Percentiles rank a stretch among this genome's conserved stretches.
phyloP scores from a whole-genome alignment of 2,797 vertebrate genomes.

The Nyctalus aviator region DNA sequence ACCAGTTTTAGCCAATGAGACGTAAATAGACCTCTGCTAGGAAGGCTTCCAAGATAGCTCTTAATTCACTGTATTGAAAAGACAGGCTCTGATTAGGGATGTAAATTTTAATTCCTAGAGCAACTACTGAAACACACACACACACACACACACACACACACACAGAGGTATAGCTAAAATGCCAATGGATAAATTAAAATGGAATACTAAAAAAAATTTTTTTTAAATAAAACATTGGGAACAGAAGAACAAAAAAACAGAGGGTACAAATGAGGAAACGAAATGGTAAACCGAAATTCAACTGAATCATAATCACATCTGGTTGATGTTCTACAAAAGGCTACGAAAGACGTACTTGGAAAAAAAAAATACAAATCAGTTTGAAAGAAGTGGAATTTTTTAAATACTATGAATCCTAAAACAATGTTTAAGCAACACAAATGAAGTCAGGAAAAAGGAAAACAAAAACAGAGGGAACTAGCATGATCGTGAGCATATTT shows the following conservation, averaged over 20 bases:
- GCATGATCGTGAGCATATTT: background rate
- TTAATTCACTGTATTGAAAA: background rate
- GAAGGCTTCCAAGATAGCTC: background rate
- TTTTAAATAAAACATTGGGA: background rate
- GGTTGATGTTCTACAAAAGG: background rate
- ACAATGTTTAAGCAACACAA: constrained; percentile 9
- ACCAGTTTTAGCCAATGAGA: background rate
- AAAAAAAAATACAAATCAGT: background rate
- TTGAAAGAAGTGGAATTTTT: background rate
- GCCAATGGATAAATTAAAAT: no score
- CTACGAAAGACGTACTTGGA: background rate
- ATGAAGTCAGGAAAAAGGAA: background rate
- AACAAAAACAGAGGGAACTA: background rate
- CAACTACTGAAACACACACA: background rate
- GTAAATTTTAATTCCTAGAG: background rate
- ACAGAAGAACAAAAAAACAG: constrained; percentile 18
- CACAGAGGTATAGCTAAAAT: background rate
- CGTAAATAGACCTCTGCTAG: background rate
- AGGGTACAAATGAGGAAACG: background rate
- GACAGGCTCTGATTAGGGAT: background rate
- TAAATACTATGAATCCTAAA: background rate
- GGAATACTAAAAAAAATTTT: constrained; percentile 5
- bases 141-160: no score
- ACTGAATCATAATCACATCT: background rate
- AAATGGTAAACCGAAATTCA: background rate